Conservation (phyloP, 2,797 vertebrate species). For the Tragelaphus oryx region DNA sequence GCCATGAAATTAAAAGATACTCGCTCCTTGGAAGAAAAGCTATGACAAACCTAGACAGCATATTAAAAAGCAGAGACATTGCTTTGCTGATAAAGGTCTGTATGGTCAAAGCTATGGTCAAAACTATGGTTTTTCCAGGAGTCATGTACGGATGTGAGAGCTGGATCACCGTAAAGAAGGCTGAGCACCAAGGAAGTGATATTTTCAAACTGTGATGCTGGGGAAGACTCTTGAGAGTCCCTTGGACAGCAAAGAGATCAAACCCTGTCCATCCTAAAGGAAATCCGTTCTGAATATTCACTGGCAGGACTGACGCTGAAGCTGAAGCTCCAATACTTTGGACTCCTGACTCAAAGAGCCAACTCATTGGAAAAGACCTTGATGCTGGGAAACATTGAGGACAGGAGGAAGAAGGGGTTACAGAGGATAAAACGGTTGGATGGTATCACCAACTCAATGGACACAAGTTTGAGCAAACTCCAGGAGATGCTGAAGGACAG, state of each 20-base stretch:
- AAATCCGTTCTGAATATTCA: background rate
- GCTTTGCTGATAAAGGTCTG: background rate
- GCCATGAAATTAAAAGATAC: too few species aligned
- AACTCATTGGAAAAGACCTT: background rate
- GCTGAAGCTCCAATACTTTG: background rate
- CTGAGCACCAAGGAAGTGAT: background rate
- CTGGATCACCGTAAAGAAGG: background rate
- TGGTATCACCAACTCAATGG: background rate
- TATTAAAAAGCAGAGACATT: background rate
- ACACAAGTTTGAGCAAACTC: background rate
- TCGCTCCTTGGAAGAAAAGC: too few species aligned
- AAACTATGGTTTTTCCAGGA: background rate
- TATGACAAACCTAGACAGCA: too few species aligned
- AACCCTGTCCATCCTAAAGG: background rate
- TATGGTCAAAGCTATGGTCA: background rate
- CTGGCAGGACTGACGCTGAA: background rate
- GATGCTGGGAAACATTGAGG: background rate
- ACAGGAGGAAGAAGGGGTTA: background rate
- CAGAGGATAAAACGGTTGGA: background rate
- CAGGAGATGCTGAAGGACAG: background rate
- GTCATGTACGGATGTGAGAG: background rate
- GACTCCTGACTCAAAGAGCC: background rate
- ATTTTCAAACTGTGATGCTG: background rate
- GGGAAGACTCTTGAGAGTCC: background rate
- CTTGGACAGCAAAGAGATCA: background rate